These are phyloP conservation scores for Percina caprodes DNA, from an alignment of 2,113 vertebrate genomes.

Conservation along the genomic window DNA sequence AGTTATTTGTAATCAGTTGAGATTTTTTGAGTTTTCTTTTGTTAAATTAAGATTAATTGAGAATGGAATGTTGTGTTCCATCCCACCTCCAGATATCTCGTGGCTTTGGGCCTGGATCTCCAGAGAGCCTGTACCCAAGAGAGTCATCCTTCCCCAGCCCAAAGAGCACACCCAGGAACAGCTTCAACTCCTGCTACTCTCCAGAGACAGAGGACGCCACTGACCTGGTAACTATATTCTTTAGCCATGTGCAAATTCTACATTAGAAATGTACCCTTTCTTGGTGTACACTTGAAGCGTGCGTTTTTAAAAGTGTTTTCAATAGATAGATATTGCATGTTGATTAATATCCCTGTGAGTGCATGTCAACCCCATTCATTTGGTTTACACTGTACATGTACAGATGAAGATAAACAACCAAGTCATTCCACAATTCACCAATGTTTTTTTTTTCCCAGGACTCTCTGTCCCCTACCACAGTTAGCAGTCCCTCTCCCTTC, in stretches of 20 bases:
- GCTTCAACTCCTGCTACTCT: constrained; percentile 81
- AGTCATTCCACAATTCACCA: neutral
- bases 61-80: neutral
- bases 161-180: constrained; percentile 80
- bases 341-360: neutral
- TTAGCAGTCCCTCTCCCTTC: constrained; percentile 86
- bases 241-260: neutral
- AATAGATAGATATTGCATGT: neutral
- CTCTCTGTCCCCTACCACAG: constrained; percentile 83
- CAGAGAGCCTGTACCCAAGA: constrained; percentile 67
- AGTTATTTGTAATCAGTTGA: neutral
- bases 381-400: neutral
- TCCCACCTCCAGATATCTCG: constrained; percentile 65
- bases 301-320: neutral
- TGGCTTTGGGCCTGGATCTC: constrained; percentile 64
- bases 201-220: constrained; percentile 78
- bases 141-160: constrained; percentile 77
- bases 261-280: neutral
- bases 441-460: constrained; percentile 78
- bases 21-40: neutral
- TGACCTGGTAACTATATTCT: constrained; percentile 76
- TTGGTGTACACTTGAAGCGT: neutral
- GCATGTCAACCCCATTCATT: neutral
- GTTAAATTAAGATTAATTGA: neutral
- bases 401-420: neutral